A percentile compares a stretch with the other conserved stretches of the same genome.
Evolutionary conservation across 2,797 vertebrate genomes (phyloP).

Genomic region (Naso thynnoides): DNA sequence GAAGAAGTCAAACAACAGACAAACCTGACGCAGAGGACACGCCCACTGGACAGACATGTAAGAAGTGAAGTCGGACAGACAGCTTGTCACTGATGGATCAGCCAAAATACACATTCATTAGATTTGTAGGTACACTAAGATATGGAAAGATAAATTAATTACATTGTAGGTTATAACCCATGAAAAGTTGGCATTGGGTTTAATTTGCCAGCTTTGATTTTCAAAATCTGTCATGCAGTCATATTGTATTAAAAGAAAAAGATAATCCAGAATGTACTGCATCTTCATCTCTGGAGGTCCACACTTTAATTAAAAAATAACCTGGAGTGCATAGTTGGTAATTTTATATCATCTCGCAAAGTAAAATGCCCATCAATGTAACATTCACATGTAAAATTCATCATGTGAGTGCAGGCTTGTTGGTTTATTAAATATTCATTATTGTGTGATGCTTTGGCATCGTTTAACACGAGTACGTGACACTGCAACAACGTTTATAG

Average conservation of each 20-base stretch:
- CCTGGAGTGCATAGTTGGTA: background rate
- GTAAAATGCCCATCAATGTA: no score
- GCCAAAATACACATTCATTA: background rate
- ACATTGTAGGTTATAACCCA: no score
- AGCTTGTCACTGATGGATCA: background rate
- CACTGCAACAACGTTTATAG: no score
- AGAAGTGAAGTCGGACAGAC: background rate
- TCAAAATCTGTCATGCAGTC: background rate
- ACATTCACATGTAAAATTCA: no score
- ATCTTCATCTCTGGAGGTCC: background rate
- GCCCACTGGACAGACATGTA: slow-evolving; percentile 34
- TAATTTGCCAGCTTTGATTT: background rate
- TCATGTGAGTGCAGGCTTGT: no score
- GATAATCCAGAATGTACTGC: background rate
- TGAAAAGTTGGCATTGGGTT: no score
- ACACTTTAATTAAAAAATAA: background rate
- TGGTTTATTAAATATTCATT: no score
- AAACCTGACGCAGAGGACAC: background rate
- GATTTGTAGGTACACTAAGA: background rate
- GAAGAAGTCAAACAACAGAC: slow-evolving; percentile 1
- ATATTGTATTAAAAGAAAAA: background rate
- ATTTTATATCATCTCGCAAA: background rate
- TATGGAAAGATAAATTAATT: background rate
- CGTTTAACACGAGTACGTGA: no score
- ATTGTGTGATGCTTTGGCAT: no score